Percentiles rank a stretch among this genome's conserved stretches.
These are phyloP conservation scores for Halcyon badia DNA, from an alignment of 2,797 vertebrate species.

Conservation along the genomic window DNA sequence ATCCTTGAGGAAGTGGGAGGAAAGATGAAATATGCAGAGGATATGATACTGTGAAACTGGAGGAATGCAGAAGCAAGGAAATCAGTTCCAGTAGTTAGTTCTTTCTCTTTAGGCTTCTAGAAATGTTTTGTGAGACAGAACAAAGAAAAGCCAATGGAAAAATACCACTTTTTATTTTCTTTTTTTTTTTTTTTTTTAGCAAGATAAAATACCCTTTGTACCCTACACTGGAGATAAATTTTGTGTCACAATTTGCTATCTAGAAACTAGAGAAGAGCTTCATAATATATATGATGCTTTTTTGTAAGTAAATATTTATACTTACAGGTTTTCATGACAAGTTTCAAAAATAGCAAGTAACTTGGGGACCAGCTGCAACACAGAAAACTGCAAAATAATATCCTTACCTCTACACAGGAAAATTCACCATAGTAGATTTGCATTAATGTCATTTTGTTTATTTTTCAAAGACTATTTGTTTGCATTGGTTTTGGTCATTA, in stretches of 20 bases:
- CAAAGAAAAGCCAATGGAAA: not conserved
- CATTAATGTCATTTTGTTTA: not conserved
- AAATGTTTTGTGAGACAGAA: not conserved
- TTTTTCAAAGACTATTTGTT: not conserved
- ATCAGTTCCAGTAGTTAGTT: rapidly evolving
- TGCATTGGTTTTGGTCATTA: not conserved
- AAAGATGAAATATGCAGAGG: not conserved
- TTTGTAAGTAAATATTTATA: not conserved
- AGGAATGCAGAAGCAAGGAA: not conserved
- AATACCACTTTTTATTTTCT: rapidly evolving
- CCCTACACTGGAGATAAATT: not conserved
- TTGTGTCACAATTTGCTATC: not conserved
- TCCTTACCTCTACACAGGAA: not conserved
- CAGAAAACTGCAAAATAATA: not conserved
- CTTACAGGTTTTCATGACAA: not conserved
- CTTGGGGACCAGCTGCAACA: not conserved
- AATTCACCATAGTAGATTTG: not conserved
- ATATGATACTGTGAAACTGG: not conserved
- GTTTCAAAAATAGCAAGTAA: not conserved
- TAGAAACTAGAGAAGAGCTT: not conserved
- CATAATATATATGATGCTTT: not conserved
- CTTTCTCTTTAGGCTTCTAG: not conserved
- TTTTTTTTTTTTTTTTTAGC: not conserved
- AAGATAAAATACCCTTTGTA: not conserved
- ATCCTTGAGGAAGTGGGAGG: not conserved